Conservation (phyloP, 2,113 vertebrate genomes). For the Oreochromis aureus region DNA sequence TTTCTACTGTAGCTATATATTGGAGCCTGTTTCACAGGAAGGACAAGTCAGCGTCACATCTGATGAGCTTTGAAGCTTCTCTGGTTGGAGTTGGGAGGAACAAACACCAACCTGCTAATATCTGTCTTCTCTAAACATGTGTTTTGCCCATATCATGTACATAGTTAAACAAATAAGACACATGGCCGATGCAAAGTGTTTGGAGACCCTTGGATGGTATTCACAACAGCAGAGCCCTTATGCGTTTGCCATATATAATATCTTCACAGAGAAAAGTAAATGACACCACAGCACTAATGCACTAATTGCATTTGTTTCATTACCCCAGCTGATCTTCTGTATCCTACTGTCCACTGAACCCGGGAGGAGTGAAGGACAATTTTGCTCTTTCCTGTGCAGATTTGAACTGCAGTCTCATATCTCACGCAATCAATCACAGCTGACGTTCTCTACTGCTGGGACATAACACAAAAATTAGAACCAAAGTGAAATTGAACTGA, state of each 20-base stretch:
- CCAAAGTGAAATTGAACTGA: constrained; percentile 15
- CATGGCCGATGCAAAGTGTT: constrained; percentile 26
- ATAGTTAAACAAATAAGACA: constrained; percentile 35
- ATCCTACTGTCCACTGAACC: background rate
- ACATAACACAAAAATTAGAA: constrained; percentile 13
- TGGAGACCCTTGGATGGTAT: constrained; percentile 40
- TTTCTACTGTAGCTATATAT: constrained; percentile 20
- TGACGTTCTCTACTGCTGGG: background rate
- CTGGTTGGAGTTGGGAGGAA: constrained; percentile 28
- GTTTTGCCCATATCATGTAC: constrained; percentile 49
- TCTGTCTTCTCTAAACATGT: constrained; percentile 46
- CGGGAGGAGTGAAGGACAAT: background rate
- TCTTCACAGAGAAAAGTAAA: constrained; percentile 38
- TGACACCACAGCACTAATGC: constrained; percentile 12
- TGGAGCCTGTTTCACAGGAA: constrained; percentile 59
- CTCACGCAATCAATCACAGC: background rate
- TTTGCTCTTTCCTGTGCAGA: background rate
- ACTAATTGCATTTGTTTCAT: constrained; percentile 6
- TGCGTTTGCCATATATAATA: constrained; percentile 46
- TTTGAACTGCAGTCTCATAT: background rate
- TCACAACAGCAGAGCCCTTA: constrained; percentile 55
- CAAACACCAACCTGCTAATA: constrained; percentile 46
- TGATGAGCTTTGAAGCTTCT: constrained; percentile 51
- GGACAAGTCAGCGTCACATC: constrained; percentile 45
- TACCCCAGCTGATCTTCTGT: background rate